Conservation (phyloP, 2,797 vertebrate species). For the Peromyscus attwateri region DNA sequence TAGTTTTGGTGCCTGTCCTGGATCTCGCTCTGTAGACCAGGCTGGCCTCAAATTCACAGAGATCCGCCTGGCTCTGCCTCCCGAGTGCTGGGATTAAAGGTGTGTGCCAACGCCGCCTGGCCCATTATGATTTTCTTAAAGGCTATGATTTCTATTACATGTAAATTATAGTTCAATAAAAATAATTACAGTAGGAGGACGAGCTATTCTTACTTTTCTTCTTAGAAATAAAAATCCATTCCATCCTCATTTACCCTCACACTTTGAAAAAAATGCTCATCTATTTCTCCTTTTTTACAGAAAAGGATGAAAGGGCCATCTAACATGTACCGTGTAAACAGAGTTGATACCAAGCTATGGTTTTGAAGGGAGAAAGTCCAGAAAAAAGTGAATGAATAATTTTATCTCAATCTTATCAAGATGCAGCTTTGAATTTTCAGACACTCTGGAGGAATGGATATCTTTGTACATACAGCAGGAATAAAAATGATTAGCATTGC, state of each 20-base stretch:
- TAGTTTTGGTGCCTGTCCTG: too few species aligned
- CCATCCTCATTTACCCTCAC: slow-evolving; percentile 2
- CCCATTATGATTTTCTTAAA: slow-evolving; percentile 16
- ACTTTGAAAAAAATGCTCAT: slow-evolving; percentile 42
- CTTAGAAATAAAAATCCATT: slow-evolving; percentile 33
- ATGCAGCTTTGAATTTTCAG: slow-evolving; percentile 49
- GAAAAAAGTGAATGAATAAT: neutral
- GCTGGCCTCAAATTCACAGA: too few species aligned
- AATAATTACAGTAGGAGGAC: neutral
- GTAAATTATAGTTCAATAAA: slow-evolving; percentile 63
- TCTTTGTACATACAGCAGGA: neutral
- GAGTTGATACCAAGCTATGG: neutral
- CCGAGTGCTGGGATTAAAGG: too few species aligned
- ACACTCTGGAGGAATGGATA: neutral
- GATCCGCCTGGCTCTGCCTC: too few species aligned
- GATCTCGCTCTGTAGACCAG: too few species aligned
- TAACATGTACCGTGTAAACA: neutral
- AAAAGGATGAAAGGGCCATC: slow-evolving; percentile 54
- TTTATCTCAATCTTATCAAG: slow-evolving; percentile 46
- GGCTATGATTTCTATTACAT: neutral
- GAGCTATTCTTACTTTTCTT: slow-evolving; percentile 21
- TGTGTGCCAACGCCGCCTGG: too few species aligned
- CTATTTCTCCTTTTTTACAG: slow-evolving; percentile 15
- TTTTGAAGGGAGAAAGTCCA: slow-evolving; percentile 57
- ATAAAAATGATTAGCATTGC: neutral